Conservation (phyloP, 2,113 vertebrate species). For the Diglossa brunneiventris region DNA sequence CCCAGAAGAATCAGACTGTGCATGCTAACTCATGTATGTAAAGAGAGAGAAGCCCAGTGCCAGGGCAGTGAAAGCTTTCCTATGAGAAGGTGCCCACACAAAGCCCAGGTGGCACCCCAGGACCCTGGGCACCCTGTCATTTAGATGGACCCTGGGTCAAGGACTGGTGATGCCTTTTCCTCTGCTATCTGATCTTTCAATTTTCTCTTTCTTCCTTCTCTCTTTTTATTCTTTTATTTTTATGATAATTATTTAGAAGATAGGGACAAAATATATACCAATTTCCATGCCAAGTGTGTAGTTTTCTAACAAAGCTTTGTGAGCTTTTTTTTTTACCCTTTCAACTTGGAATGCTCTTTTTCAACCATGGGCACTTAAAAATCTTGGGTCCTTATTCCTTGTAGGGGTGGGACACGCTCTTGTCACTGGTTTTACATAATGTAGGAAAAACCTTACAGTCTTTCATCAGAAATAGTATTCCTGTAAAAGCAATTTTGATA, state of each 20-base stretch:
- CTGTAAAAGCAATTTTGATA: background rate
- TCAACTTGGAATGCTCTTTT: fast-evolving
- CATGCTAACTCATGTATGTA: too few species aligned
- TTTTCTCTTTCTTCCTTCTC: too few species aligned
- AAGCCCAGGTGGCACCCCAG: too few species aligned
- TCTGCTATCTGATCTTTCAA: too few species aligned
- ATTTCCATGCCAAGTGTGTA: fast-evolving
- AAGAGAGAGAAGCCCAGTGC: too few species aligned
- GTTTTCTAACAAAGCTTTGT: background rate
- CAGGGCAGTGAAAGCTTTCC: too few species aligned
- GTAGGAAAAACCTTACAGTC: background rate
- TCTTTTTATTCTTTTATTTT: too few species aligned
- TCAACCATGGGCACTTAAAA: fast-evolving
- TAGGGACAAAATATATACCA: background rate
- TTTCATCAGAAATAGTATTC: background rate
- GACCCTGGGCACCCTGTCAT: too few species aligned
- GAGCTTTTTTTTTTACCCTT: background rate
- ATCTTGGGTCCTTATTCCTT: background rate
- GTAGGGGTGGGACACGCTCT: fast-evolving
- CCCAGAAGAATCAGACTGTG: too few species aligned
- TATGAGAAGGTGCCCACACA: too few species aligned
- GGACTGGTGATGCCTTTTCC: too few species aligned
- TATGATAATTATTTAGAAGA: background rate
- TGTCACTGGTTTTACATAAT: background rate
- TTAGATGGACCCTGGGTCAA: too few species aligned